Percentiles rank a stretch among this genome's conserved stretches.
Conservation (phyloP, 2,797 vertebrate genomes). For the Falco biarmicus region DNA sequence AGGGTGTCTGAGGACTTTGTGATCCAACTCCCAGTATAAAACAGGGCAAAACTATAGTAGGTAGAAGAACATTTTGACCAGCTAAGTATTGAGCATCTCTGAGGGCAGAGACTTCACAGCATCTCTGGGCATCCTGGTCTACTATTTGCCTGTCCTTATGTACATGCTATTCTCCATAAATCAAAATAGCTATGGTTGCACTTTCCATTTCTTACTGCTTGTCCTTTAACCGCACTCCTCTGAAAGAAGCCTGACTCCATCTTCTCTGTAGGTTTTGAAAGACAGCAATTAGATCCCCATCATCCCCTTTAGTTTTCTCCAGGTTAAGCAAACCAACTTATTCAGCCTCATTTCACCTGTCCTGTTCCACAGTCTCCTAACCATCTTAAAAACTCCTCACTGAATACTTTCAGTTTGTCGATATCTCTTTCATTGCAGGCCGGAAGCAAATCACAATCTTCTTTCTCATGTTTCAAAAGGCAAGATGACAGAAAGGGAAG, state of each 20-base stretch:
- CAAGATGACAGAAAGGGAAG: background rate
- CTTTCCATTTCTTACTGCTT: background rate
- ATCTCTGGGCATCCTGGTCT: background rate
- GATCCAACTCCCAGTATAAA: background rate
- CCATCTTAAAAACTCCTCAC: background rate
- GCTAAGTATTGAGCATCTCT: background rate
- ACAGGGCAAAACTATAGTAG: background rate
- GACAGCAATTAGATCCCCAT: background rate
- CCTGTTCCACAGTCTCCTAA: background rate
- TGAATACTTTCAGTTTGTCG: background rate
- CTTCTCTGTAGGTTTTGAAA: background rate
- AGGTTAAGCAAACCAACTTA: background rate
- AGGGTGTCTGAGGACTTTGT: background rate
- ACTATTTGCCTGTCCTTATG: background rate
- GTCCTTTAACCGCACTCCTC: background rate
- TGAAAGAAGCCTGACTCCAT: background rate
- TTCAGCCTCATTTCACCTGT: background rate
- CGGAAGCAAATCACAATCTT: background rate
- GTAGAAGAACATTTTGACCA: background rate
- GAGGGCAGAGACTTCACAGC: background rate
- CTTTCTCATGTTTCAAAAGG: background rate
- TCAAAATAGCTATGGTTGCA: background rate
- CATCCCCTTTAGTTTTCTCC: background rate
- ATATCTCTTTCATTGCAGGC: background rate
- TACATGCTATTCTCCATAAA: background rate